Conservation (phyloP, 2,797 vertebrate genomes). For the Coccyzus lansbergi region DNA sequence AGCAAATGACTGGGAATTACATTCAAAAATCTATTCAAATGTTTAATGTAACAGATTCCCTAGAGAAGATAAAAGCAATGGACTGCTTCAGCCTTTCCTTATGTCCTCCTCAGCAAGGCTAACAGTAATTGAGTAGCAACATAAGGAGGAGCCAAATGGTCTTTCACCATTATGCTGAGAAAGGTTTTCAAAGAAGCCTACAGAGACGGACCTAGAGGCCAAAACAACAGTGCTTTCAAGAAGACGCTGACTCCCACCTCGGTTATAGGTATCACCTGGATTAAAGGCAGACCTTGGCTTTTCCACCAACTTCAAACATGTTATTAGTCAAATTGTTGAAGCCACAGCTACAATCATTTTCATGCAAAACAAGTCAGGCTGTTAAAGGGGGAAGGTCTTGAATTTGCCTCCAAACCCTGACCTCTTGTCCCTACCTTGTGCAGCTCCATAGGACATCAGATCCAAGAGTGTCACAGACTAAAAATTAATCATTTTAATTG, state of each 20-base stretch:
- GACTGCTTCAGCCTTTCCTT: conserved; percentile 49
- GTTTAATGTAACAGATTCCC: conserved; percentile 64
- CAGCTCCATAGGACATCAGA: background rate
- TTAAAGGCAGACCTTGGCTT: background rate
- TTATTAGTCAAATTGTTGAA: background rate
- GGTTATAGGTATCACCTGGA: background rate
- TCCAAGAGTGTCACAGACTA: background rate
- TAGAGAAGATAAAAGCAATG: conserved; percentile 40
- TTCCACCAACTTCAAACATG: background rate
- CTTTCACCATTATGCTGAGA: background rate
- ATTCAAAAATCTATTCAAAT: conserved; percentile 63
- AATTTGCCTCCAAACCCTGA: background rate
- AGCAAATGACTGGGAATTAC: conserved; percentile 63
- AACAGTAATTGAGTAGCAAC: conserved; percentile 26
- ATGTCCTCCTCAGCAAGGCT: conserved; percentile 34
- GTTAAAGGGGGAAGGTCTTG: background rate
- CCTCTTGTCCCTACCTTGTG: background rate
- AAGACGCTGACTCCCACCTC: background rate
- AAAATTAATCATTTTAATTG: background rate
- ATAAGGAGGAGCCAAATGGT: conserved; percentile 11
- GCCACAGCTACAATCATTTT: background rate
- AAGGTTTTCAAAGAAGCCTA: background rate
- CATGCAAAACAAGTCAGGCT: background rate
- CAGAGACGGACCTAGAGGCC: background rate
- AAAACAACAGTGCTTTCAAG: background rate